Conservation (phyloP, 2,113 vertebrate species). For the Nestor notabilis region DNA sequence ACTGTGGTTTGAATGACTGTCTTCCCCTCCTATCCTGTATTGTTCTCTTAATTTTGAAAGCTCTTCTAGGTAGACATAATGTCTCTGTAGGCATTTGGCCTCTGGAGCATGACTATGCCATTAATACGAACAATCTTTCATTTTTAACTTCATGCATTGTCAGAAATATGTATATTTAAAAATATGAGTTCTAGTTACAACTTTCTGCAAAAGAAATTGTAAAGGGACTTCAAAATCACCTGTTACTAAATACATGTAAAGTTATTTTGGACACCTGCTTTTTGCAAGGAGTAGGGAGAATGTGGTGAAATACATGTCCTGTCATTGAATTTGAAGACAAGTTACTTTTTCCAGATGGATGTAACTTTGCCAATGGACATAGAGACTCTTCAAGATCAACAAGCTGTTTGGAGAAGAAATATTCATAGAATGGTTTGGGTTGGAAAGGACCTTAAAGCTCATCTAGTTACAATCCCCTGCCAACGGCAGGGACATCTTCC, state of each 20-base stretch:
- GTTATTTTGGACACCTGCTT: not conserved
- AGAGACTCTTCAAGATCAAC: not conserved
- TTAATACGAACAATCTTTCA: not conserved
- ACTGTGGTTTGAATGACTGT: not conserved
- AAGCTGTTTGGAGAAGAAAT: not conserved
- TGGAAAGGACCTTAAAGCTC: not conserved
- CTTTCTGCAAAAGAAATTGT: not conserved
- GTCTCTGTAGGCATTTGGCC: not conserved
- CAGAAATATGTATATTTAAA: not conserved
- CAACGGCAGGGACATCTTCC: not conserved
- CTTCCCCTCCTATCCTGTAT: not conserved
- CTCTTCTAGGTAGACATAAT: not conserved
- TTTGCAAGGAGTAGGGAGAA: not conserved
- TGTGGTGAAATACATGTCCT: not conserved
- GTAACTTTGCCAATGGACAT: not conserved
- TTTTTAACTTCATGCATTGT: not conserved
- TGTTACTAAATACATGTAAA: not conserved
- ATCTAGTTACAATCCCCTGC: not conserved
- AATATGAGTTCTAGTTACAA: not conserved
- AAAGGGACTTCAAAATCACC: not conserved
- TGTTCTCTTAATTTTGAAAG: not conserved
- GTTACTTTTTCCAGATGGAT: not conserved
- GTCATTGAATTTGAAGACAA: not conserved
- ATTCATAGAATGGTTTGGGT: not conserved
- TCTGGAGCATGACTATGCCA: not conserved